Evolutionary conservation across 1,140 invertebrate species (phyloP), one percentile per base, ranked within the genome.

Genomic region (Drosophila tropicalis): DNA sequence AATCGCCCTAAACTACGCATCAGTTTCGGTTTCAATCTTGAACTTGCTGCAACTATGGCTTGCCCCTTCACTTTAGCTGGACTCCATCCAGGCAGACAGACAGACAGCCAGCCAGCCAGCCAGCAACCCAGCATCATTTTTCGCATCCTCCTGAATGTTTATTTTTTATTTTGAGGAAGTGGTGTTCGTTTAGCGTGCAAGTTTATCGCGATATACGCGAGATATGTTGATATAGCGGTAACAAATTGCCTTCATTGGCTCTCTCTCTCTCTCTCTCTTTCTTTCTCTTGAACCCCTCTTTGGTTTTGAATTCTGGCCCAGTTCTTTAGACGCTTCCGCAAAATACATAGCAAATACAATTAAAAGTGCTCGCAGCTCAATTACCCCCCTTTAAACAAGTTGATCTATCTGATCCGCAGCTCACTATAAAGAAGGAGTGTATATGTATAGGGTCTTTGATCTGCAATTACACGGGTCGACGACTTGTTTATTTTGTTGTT

Each of bases 1-100:
- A 90, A 90, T 90, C 85, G 85, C 85, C 81, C 85, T 90, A 90
- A 90, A 90, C 85, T 86, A 90, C 87, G 87, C 87, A 90, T 90
- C 86, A 90, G 85, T 90, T 90, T 90, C 85, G 87, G 85, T 90
- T 90, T 90, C 86, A 90, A 90, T 89, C 85, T 90, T 80, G 57
- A 77, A 63, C 82, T 75, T 73, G 74, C 71, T 40, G 6, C 22
- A 25, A 32, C 54, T 60, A 17, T 22, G 34, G 17, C n/a, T 12
- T 36, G 34, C 36, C 36, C 36, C 36, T 39, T 39, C 36, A 39
- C 3, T 39, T 39, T 12, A 39, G 36, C 36, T 13, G 36, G 36
- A 39, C 36, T 39, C 34, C 10, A 36, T 36, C 34, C 34, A 29
- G 29, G 29, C 29, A 36, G 34, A 9, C 34, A 36, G 10, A 9